Evolutionary conservation across 2,113 vertebrate species (phyloP).

Genomic region (Pachypanchax playfairii): DNA sequence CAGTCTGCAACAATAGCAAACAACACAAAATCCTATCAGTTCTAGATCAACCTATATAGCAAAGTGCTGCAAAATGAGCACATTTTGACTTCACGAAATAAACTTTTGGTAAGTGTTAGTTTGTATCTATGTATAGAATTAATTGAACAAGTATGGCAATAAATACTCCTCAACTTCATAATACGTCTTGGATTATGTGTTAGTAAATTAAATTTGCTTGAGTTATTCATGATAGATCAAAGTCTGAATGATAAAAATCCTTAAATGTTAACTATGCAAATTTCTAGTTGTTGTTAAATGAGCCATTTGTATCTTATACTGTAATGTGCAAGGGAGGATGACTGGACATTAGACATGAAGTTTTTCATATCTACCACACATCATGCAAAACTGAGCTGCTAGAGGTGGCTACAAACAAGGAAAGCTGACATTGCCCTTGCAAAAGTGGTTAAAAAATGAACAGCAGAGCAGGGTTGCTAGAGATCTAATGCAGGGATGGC

Average conservation of each 20-base stretch:
- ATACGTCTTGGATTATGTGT: not conserved
- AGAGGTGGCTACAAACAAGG: slow-evolving; percentile 38
- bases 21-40: slow-evolving; percentile 78
- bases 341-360: slow-evolving; percentile 32
- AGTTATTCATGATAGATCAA: slow-evolving; percentile 13
- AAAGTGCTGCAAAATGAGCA: slow-evolving; percentile 49
- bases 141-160: slow-evolving; percentile 6
- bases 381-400: slow-evolving; percentile 65
- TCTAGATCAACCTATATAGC: slow-evolving; percentile 44
- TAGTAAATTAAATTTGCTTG: slow-evolving; percentile 20
- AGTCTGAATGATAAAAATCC: slow-evolving; percentile 2
- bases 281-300: slow-evolving; percentile 13
- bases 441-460: slow-evolving; percentile 50
- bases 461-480: slow-evolving; percentile 54
- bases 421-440: slow-evolving; percentile 37
- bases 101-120: slow-evolving; percentile 29
- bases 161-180: slow-evolving; percentile 38
- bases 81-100: slow-evolving; percentile 37
- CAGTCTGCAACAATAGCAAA: slow-evolving; percentile 91
- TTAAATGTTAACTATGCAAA: slow-evolving; percentile 7
- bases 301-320: slow-evolving; percentile 42
- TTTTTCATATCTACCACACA: slow-evolving; percentile 39
- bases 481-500: slow-evolving; percentile 62
- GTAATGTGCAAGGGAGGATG: slow-evolving; percentile 20
- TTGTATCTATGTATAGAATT: slow-evolving; percentile 15